Evolutionary conservation across 2,113 vertebrate genomes (phyloP).

Genomic region (Chitala chitala): DNA sequence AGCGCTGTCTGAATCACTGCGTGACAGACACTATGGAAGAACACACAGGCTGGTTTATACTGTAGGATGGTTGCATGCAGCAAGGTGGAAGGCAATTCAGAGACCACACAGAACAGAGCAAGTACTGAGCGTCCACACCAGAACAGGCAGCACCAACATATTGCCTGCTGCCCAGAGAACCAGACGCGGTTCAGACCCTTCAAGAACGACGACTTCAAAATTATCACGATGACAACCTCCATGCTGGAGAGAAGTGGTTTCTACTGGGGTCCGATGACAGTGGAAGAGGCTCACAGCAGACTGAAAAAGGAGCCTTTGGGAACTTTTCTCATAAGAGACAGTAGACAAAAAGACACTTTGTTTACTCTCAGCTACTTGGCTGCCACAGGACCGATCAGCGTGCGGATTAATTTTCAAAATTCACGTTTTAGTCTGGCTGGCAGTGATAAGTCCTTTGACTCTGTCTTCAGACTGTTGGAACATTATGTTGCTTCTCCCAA

Average conservation of each 20-base stretch:
- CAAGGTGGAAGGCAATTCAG: conserved; percentile 79
- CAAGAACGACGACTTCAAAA: conserved; percentile 70
- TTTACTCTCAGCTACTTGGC: conserved; percentile 91
- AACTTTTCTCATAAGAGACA: conserved; percentile 92
- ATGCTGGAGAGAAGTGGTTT: conserved; percentile 81
- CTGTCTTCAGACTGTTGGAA: conserved; percentile 80
- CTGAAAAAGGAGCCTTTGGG: conserved; percentile 66
- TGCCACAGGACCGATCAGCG: conserved; percentile 75
- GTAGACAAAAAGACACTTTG: conserved; percentile 83
- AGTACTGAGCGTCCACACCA: conserved; percentile 40
- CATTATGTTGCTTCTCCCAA: conserved; percentile 78
- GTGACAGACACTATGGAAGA: conserved; percentile 81
- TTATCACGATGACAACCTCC: conserved; percentile 69
- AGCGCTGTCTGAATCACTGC: conserved; percentile 63
- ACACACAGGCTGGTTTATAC: conserved; percentile 64
- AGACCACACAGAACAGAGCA: conserved; percentile 54
- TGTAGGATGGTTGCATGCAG: conserved; percentile 97
- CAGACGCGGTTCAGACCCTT: conserved; percentile 78
- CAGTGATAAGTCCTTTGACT: conserved; percentile 78
- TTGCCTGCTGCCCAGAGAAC: conserved; percentile 39
- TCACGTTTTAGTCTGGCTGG: conserved; percentile 79
- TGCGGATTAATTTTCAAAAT: conserved; percentile 77
- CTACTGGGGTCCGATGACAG: conserved; percentile 86
- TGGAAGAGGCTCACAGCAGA: conserved; percentile 74
- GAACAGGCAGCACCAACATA: conserved; percentile 52